Conservation (phyloP, 2,797 vertebrate species). For the Bovichtus diacanthus region DNA sequence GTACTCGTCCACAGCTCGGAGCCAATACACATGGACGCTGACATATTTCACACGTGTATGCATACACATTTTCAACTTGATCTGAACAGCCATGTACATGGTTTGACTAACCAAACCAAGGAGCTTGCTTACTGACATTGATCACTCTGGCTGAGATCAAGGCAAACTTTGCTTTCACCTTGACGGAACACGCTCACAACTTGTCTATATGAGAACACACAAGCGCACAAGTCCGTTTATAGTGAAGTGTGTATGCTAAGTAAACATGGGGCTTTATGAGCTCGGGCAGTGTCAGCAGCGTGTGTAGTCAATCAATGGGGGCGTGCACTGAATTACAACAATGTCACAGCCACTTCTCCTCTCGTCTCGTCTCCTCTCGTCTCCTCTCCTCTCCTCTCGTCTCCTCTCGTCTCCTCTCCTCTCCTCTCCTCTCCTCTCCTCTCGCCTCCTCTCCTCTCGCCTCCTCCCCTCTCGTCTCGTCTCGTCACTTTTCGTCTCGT, state of each 20-base stretch:
- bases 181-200: slow-evolving; percentile 8
- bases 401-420: too few species aligned
- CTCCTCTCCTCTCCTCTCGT: too few species aligned
- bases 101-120: too few species aligned
- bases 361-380: not conserved
- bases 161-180: slow-evolving; percentile 26
- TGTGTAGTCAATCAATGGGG: slow-evolving; percentile 70
- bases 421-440: too few species aligned
- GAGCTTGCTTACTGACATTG: not conserved
- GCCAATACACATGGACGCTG: not conserved
- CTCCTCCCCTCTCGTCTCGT: too few species aligned
- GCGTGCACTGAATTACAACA: slow-evolving; percentile 72
- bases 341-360: slow-evolving; percentile 22
- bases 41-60: not conserved
- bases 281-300: slow-evolving; percentile 55
- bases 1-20: not conserved
- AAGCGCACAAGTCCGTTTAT: slow-evolving; percentile 26
- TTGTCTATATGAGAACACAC: slow-evolving; percentile 17
- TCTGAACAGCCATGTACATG: not conserved
- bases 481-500: too few species aligned
- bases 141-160: slow-evolving; percentile 13
- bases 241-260: slow-evolving; percentile 51
- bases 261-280: slow-evolving; percentile 72
- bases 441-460: too few species aligned
- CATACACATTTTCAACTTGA: not conserved